These are phyloP conservation scores for Podiceps cristatus DNA, from an alignment of 2,113 vertebrate species.

Conservation along the genomic window DNA sequence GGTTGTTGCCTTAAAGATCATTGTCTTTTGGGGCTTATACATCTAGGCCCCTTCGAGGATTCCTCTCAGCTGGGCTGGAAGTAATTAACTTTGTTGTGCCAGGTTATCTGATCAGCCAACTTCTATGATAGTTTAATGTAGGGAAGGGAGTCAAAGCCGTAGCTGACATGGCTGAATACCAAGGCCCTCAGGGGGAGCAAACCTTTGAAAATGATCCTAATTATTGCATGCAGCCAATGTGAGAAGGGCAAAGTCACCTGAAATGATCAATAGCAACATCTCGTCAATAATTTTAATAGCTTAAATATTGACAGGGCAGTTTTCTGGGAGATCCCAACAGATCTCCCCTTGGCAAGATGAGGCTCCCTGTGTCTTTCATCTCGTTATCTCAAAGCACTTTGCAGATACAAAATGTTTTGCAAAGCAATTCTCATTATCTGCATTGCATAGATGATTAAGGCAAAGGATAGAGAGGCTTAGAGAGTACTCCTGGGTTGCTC, in stretches of 20 bases:
- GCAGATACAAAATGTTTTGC: background rate
- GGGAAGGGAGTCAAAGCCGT: background rate
- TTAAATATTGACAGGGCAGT: background rate
- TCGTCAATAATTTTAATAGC: background rate
- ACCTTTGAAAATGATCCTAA: background rate
- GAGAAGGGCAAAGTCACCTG: background rate
- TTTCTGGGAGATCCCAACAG: background rate
- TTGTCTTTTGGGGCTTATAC: background rate
- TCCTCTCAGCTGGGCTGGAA: background rate
- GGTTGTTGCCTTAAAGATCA: background rate
- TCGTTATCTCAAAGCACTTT: background rate
- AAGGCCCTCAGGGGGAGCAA: background rate
- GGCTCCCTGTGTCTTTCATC: background rate
- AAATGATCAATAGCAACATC: background rate
- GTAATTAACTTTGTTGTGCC: background rate
- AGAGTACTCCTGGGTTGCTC: background rate
- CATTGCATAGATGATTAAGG: background rate
- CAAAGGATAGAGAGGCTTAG: background rate
- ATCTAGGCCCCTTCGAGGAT: background rate
- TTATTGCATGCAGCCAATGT: background rate
- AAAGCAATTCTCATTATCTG: background rate
- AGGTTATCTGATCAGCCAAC: background rate
- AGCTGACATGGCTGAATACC: background rate
- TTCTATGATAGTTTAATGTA: background rate
- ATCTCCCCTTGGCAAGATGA: background rate